These are phyloP conservation scores for Leucoraja ocellata DNA, from an alignment of 2,797 vertebrate genomes.

Conservation along the genomic window DNA sequence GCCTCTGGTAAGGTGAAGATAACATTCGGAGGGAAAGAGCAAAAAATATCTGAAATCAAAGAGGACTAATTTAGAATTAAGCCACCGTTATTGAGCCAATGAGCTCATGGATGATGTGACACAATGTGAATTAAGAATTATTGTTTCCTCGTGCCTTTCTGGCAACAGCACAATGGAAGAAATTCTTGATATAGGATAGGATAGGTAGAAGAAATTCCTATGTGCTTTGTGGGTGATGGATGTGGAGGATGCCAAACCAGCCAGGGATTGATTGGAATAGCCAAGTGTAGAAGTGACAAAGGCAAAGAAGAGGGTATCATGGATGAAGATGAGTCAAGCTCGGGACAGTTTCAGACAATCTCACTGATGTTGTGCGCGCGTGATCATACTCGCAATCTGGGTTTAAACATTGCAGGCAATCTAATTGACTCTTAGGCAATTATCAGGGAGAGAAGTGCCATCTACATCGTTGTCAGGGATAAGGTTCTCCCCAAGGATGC, in stretches of 20 bases:
- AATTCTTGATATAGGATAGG: neutral
- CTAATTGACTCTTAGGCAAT: neutral
- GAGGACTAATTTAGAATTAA: neutral
- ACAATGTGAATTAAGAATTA: too few species aligned
- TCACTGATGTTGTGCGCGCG: neutral
- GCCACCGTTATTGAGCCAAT: neutral
- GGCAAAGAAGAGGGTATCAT: neutral
- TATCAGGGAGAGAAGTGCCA: neutral
- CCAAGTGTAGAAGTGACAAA: neutral
- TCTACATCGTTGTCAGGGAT: too few species aligned
- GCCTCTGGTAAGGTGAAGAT: neutral
- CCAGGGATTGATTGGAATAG: neutral
- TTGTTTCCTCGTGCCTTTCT: too few species aligned
- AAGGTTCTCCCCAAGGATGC: too few species aligned
- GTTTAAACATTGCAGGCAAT: neutral
- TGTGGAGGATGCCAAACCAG: neutral
- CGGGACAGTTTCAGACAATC: neutral
- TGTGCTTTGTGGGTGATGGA: neutral
- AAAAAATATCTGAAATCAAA: neutral
- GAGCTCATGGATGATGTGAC: neutral
- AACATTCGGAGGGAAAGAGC: neutral
- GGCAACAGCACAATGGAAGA: neutral
- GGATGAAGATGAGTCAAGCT: too few species aligned
- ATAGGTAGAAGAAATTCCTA: neutral
- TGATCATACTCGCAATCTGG: neutral